Evolutionary conservation across 2,888 invertebrate species (phyloP).

Genomic region (Boloria selene): DNA sequence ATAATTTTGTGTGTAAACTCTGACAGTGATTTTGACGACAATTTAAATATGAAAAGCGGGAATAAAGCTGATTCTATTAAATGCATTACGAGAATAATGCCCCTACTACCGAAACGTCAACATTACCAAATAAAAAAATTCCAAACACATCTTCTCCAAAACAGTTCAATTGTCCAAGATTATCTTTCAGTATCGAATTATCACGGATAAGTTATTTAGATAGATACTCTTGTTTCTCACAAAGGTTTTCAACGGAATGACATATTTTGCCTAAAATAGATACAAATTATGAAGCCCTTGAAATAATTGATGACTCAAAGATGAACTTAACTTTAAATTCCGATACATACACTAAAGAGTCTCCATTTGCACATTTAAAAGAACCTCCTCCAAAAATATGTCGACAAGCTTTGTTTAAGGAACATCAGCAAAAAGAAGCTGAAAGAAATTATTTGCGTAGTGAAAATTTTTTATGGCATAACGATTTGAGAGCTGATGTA

Average conservation of each 20-base stretch:
- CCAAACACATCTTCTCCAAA: conserved; percentile 77
- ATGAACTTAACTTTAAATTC: no score
- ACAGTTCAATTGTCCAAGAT: conserved; percentile 72
- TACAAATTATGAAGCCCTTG: conserved; percentile 66
- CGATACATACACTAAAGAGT: no score
- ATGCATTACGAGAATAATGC: conserved; percentile 52
- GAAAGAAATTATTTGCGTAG: conserved; percentile 49
- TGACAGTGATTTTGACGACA: conserved; percentile 69
- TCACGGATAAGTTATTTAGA: conserved; percentile 74
- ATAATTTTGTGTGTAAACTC: conserved; percentile 67
- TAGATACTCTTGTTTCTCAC: conserved; percentile 74
- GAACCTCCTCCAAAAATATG: conserved; percentile 64
- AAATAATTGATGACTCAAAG: conserved; percentile 62
- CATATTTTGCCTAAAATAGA: conserved; percentile 62
- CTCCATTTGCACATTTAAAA: conserved; percentile 52
- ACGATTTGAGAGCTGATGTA: conserved; percentile 53
- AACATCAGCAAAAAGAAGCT: conserved; percentile 57
- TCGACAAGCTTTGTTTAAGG: conserved; percentile 68
- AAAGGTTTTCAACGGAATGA: conserved; percentile 73
- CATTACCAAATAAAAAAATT: conserved; percentile 60
- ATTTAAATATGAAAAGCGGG: conserved; percentile 55
- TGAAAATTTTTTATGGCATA: conserved; percentile 70
- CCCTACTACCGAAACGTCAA: conserved; percentile 53
- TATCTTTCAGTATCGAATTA: conserved; percentile 74
- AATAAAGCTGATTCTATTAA: conserved; percentile 69